These are phyloP conservation scores for Oikopleura albicans DNA, from an alignment of 23 tunicate genomes.

Conservation along the genomic window DNA sequence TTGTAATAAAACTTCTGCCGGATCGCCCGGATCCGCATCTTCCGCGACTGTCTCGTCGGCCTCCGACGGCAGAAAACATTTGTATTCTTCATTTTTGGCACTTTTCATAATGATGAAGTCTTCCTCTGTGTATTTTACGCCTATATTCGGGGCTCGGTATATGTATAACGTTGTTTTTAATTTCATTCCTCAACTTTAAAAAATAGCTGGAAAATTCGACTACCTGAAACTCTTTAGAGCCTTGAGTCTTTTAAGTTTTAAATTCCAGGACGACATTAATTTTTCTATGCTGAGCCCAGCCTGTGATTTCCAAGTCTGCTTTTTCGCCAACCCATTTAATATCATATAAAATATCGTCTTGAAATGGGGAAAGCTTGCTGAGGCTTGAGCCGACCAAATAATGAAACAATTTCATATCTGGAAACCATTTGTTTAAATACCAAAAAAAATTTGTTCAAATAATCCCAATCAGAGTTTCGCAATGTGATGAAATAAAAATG, in stretches of 20 bases:
- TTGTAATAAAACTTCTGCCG: background rate
- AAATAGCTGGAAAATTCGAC: too few species aligned
- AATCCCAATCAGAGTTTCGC: too few species aligned
- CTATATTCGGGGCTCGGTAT: too few species aligned
- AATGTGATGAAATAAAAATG: background rate
- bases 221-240: too few species aligned
- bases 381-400: background rate
- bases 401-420: background rate
- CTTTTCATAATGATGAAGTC: slow-evolving; percentile 42
- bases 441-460: too few species aligned
- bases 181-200: too few species aligned
- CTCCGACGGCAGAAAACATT: slow-evolving; percentile 40
- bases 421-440: too few species aligned
- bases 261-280: too few species aligned
- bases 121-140: slow-evolving; percentile 21
- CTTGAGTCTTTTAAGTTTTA: too few species aligned
- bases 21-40: background rate
- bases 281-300: too few species aligned
- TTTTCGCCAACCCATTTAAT: slow-evolving; percentile 17
- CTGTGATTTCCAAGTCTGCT: background rate
- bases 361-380: slow-evolving; percentile 23
- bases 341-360: slow-evolving; percentile 38
- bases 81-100: slow-evolving; percentile 42
- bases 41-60: background rate
- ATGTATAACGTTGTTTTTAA: too few species aligned